Base-by-base conservation (phyloP, 2,113 vertebrate genomes). In the Pteropus alecto region DNA sequence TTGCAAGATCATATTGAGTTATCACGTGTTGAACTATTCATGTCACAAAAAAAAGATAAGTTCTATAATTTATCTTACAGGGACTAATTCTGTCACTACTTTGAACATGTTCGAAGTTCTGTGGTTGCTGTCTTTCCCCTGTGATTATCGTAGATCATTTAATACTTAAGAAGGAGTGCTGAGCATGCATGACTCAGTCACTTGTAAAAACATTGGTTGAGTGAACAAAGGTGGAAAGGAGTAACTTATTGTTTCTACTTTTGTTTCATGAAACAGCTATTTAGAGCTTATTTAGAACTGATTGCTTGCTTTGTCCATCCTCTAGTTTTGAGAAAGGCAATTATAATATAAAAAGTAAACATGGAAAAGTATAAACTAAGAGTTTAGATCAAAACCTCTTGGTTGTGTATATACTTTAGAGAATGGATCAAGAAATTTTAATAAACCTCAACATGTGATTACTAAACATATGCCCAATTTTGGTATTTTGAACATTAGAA, bases 251-350 rank as follows among this genome's bases (percentile, higher is more conserved):
- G 13, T 46, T 70, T 89, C 30, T 95, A 41, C 70, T 86, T 86
- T 28, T 65, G 22, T 65, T 77, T 77, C 67, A n/a, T 94, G 60
- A 82, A 41, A 71, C 21, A 68, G 60, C 84, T 94, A 3, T 51
- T 90, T 70, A 95, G 9, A 94, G 65, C 24, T 78, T 82, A 90
- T 33, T 89, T 67, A 73, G 46, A 93, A 67, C 4, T 93, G 33
- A 41, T 79, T 95, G 83, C 85, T 88, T 90, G 35, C 35, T 48
- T 83, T 46, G 21, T 90, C 63, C 26, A 79, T 38, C 28, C 43
- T 90, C 33, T 94, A 28, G 58, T 90, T 94, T 87, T 87, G 38
- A 88, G 70, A 90, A 68, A 90, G 41, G 28, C n/a, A 87, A 76
- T 9, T 67, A n/a, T 77, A 61, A 73, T 61, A 4, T 28, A 68